Conservation (phyloP, 2,113 vertebrate genomes). For the Glareola pratincola region DNA sequence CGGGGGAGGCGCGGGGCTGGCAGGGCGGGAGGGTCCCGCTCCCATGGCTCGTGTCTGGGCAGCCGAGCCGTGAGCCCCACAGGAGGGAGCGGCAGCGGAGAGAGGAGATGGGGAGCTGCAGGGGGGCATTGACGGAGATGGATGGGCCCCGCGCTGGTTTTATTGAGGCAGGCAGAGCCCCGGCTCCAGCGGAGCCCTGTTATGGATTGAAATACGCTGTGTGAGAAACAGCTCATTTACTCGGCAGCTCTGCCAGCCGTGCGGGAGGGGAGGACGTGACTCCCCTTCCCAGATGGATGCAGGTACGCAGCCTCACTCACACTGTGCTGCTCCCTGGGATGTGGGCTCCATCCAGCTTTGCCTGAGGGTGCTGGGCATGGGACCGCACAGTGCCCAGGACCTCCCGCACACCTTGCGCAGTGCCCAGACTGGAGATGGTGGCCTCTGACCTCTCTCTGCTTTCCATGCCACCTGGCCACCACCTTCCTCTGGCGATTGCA, state of each 20-base stretch:
- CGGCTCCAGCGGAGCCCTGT: accelerated
- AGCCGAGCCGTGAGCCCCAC: accelerated
- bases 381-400: accelerated
- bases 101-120: neutral
- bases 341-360: neutral
- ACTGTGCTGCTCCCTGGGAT: accelerated
- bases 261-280: neutral
- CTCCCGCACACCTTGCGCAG: accelerated
- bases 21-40: neutral
- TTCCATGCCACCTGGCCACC: too few species aligned
- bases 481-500: neutral
- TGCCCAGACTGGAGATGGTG: neutral
- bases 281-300: accelerated
- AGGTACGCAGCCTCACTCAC: neutral
- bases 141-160: neutral
- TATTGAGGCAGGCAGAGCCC: neutral
- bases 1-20: accelerated
- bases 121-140: neutral
- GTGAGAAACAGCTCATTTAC: conserved; percentile 21
- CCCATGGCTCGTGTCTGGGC: accelerated
- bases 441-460: neutral
- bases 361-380: accelerated
- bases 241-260: neutral
- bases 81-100: neutral
- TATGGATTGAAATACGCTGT: neutral